Evolutionary conservation across 2,113 vertebrate species (phyloP).

Genomic region (Phalacrocorax aristotelis): DNA sequence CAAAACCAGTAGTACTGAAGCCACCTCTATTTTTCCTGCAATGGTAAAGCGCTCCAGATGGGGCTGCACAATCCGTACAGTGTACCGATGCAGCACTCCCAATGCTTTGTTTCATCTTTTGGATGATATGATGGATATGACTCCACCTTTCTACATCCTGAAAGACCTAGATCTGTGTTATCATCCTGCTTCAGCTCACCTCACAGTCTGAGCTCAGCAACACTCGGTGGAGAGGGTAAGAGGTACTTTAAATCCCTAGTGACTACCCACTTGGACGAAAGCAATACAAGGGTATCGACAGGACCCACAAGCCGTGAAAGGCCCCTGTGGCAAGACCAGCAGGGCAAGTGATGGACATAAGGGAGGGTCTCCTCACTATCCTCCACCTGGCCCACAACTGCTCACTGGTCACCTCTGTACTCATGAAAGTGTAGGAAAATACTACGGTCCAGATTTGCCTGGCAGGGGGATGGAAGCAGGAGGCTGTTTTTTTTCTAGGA

Average conservation of each 20-base stretch:
- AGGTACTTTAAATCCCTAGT: neutral
- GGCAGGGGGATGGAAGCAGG: neutral
- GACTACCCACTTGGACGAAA: neutral
- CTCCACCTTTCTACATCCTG: neutral
- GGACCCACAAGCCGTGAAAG: neutral
- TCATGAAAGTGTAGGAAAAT: neutral
- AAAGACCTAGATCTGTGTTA: neutral
- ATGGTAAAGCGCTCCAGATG: neutral
- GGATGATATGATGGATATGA: neutral
- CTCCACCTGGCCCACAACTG: neutral
- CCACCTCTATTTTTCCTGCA: neutral
- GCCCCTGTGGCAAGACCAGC: neutral
- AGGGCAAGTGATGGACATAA: neutral
- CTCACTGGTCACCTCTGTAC: neutral
- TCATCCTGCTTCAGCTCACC: neutral
- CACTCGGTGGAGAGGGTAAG: neutral
- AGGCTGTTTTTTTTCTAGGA: neutral
- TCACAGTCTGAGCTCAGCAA: neutral
- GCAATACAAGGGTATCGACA: neutral
- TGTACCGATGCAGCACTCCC: neutral
- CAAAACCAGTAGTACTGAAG: neutral
- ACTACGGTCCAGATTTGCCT: neutral
- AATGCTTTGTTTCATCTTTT: neutral
- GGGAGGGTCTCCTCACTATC: neutral
- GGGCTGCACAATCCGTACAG: neutral